Conservation (phyloP, 1,140 invertebrate species). For the Drosophila jambulina region DNA sequence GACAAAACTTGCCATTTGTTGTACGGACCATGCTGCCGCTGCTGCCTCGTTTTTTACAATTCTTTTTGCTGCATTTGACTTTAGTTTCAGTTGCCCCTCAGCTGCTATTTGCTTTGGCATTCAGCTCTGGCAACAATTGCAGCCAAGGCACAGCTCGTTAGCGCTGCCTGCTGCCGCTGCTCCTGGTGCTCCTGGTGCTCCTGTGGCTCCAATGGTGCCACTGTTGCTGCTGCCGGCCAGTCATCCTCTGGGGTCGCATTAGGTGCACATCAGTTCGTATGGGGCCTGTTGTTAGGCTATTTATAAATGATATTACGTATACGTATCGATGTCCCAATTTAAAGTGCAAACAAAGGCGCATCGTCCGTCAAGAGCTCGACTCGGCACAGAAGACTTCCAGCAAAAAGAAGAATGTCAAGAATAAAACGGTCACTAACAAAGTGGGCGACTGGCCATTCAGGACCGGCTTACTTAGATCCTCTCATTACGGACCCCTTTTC, state of each 20-base stretch:
- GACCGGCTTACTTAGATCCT: slow-evolving; percentile 7
- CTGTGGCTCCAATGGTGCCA: neutral
- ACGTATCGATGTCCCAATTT: slow-evolving; percentile 67
- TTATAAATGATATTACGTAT: slow-evolving; percentile 81
- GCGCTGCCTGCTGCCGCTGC: slow-evolving; percentile 50
- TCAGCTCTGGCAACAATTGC: slow-evolving; percentile 82
- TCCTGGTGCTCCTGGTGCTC: slow-evolving; percentile 3
- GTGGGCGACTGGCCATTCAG: slow-evolving; percentile 13
- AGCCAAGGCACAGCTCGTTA: slow-evolving; percentile 81
- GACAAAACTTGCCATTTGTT: slow-evolving; percentile 44
- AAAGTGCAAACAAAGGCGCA: slow-evolving; percentile 61
- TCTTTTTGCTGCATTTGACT: slow-evolving; percentile 64
- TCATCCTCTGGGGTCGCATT: slow-evolving; percentile 78
- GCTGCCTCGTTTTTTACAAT: slow-evolving; percentile 48
- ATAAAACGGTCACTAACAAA: slow-evolving; percentile 14
- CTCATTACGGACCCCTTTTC: slow-evolving; percentile 24
- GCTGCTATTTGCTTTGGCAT: slow-evolving; percentile 82
- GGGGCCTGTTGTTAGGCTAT: slow-evolving; percentile 71
- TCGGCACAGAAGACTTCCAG: neutral
- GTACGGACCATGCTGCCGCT: slow-evolving; percentile 22
- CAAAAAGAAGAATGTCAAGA: slow-evolving; percentile 12
- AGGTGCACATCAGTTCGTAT: slow-evolving; percentile 76
- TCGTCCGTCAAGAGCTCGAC: slow-evolving; percentile 18
- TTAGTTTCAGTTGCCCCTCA: slow-evolving; percentile 75
- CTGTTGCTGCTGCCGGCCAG: slow-evolving; percentile 35